phyloP scores from a whole-genome alignment of 1,140 invertebrate genomes.

The Amphibalanus amphitrite region DNA sequence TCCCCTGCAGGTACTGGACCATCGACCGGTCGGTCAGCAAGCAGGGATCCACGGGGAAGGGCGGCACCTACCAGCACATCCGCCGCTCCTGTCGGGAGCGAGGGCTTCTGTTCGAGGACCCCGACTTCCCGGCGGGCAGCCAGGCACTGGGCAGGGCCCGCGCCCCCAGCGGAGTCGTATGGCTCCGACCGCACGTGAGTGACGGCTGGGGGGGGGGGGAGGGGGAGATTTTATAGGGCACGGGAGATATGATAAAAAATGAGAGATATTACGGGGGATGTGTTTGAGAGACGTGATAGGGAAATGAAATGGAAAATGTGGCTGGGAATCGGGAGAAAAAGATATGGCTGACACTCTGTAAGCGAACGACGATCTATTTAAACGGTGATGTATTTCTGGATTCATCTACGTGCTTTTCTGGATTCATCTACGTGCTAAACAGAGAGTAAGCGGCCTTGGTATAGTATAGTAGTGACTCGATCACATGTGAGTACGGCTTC shows the following conservation, averaged over 20 bases:
- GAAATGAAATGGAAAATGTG: not conserved
- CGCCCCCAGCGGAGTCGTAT: constrained; percentile 30
- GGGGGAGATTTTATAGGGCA: not conserved
- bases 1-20: constrained; percentile 36
- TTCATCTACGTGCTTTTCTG: too few relatives aligned
- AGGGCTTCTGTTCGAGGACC: constrained; percentile 44
- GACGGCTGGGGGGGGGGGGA: not conserved
- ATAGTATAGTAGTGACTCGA: too few relatives aligned
- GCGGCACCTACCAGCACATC: constrained; percentile 33
- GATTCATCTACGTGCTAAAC: too few relatives aligned
- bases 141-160: constrained; percentile 35
- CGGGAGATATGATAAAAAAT: not conserved
- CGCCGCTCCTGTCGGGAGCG: constrained; percentile 35
- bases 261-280: not conserved
- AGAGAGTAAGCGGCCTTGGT: too few relatives aligned
- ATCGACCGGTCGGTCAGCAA: constrained; percentile 30
- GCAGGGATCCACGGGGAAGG: constrained; percentile 32
- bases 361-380: too few relatives aligned
- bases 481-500: too few relatives aligned
- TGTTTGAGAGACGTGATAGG: not conserved
- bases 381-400: too few relatives aligned
- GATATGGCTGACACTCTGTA: too few relatives aligned
- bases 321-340: not conserved
- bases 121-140: constrained; percentile 41
- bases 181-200: constrained; percentile 33